Conservation (phyloP, 2,113 vertebrate species). For the Gasterosteus nipponicus region DNA sequence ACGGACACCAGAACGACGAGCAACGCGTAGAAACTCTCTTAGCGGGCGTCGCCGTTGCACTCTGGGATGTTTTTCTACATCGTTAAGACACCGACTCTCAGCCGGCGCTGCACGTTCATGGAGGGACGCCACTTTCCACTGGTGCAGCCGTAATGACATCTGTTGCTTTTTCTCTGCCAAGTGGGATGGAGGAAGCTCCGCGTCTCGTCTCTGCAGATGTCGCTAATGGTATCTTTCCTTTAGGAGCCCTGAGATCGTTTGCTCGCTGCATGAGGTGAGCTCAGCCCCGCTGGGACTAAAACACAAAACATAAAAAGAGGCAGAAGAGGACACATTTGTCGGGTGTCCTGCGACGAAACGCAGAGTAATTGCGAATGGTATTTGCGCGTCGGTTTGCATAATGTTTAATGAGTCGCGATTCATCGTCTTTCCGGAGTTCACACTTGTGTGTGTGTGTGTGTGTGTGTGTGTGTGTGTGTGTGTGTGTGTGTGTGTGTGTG, state of each 20-base stretch:
- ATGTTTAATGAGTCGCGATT: conserved; percentile 49
- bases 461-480: conserved; percentile 3
- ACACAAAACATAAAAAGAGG: conserved; percentile 50
- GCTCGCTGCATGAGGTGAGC: conserved; percentile 67
- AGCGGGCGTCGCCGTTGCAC: conserved; percentile 44
- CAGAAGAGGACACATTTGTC: conserved; percentile 55
- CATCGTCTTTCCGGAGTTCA: conserved; percentile 13
- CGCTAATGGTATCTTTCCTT: conserved; percentile 68
- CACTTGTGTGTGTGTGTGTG: conserved; percentile 6
- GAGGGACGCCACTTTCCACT: conserved; percentile 36
- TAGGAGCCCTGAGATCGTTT: conserved; percentile 67
- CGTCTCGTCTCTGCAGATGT: conserved; percentile 52
- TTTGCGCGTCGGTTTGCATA: conserved; percentile 49
- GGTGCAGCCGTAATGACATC: conserved; percentile 62
- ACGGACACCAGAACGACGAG: conserved; percentile 38
- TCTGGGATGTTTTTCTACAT: conserved; percentile 60
- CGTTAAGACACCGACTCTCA: conserved; percentile 64
- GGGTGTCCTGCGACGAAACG: conserved; percentile 55
- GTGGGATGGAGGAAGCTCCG: conserved; percentile 38
- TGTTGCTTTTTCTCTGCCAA: conserved; percentile 63
- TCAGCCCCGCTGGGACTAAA: conserved; percentile 58
- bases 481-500: conserved; percentile 4
- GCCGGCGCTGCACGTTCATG: conserved; percentile 34
- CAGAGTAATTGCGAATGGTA: conserved; percentile 65
- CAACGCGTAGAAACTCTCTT: conserved; percentile 41